Evolutionary conservation across 2,113 vertebrate species (phyloP), one percentile per base, ranked within the genome.

Genomic region (Cepphus grylle): DNA sequence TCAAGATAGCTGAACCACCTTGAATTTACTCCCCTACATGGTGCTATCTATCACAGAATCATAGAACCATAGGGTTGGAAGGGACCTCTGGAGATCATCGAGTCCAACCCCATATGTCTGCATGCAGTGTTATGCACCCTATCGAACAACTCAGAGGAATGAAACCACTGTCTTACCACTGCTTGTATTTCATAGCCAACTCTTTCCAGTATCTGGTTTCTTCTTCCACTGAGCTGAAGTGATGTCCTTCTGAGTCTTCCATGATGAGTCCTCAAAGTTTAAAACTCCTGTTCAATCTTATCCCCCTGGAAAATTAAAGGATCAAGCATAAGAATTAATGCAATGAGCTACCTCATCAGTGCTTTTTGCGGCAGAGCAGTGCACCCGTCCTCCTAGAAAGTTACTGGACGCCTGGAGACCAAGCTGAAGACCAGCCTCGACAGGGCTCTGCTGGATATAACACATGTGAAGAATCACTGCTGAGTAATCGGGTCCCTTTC

Each of bases 151-250:
- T 27, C 32, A 30, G 14, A 86, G 32, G 14, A 76, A 82, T 6
- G 11, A 89, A 91, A 32, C 30, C 56, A 19, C 20, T 83, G 72
- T 52, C 94, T 95, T 96, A 99, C 99, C 99, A 98, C 82, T 99
- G 98, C 93, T 99, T 98, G 47, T 99, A 99, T 90, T 98, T 98
- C 83, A 98, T 93, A 5, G 99, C 98, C 96, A 99, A 61, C 36
- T 99, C 98, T 97, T 98, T 99, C 99, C 99, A 99, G 93, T 99
- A 99, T 90, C 79, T 93, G 58, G 98, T 85, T 95, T 99, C 99
- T 71, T 99, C 99, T 94, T 99, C 98, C 74, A 98, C 73, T 3
- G 99, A 99, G n/a, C 95, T 82, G 94, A 99, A 99, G 16, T 91
- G 97, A 27, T 65, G 90, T 66, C 95, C 97, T 85, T 98, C 95